Percentiles rank a stretch among this genome's conserved stretches.
Evolutionary conservation across 2,113 vertebrate species (phyloP).

Genomic region (Archilochus colubris): DNA sequence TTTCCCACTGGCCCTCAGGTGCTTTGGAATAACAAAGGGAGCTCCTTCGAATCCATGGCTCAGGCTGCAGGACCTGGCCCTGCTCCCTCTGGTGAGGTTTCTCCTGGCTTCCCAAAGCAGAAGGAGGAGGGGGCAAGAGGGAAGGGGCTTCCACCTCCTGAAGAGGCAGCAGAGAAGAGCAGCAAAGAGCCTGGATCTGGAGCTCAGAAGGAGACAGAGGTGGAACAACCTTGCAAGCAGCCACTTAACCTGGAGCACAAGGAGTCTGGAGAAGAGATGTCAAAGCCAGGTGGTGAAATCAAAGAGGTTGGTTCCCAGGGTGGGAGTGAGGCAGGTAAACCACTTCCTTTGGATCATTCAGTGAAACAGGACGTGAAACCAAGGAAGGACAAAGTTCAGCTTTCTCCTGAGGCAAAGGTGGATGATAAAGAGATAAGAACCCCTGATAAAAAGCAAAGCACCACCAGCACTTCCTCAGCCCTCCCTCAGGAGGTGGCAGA

Average conservation of each 20-base stretch:
- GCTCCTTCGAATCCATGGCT: not conserved
- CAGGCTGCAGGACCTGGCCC: not conserved
- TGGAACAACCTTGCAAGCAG: rapidly evolving
- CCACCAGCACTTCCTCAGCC: not conserved
- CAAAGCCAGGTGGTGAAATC: not conserved
- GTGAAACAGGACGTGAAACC: not conserved
- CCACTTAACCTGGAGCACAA: rapidly evolving
- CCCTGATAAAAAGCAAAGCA: rapidly evolving
- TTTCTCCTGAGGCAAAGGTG: not conserved
- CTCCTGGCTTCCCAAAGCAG: not conserved
- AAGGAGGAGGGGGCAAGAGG: not conserved
- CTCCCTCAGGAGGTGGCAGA: not conserved
- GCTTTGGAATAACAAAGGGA: not conserved
- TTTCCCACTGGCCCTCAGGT: not conserved
- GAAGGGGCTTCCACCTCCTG: not conserved
- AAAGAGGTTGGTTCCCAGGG: not conserved
- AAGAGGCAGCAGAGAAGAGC: not conserved
- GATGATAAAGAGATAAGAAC: not conserved
- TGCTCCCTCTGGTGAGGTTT: not conserved
- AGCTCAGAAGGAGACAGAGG: not conserved
- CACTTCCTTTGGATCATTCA: not conserved
- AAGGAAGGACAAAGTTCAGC: not conserved
- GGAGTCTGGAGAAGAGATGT: not conserved
- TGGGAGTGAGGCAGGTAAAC: not conserved
- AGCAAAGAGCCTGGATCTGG: not conserved